Conservation (phyloP, 1,140 invertebrate species). For the Latrodectus geometricus region DNA sequence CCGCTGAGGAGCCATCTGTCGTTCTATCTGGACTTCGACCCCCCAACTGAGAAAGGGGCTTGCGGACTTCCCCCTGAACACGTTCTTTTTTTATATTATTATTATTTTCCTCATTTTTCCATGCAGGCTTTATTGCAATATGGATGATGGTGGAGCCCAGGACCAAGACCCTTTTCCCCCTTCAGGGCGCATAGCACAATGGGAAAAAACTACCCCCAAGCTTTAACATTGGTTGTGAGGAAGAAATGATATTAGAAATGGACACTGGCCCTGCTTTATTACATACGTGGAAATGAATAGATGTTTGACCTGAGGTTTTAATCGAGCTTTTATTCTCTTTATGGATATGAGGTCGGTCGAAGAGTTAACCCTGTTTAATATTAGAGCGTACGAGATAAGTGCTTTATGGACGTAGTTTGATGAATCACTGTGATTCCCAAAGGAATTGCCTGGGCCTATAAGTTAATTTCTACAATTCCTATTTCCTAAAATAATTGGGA, state of each 20-base stretch:
- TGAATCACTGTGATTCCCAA: slow-evolving; percentile 35
- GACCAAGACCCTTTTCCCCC: not conserved
- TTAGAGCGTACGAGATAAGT: slow-evolving; percentile 26
- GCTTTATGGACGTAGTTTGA: slow-evolving; percentile 22
- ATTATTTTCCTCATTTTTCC: slow-evolving; percentile 14
- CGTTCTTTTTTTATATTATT: slow-evolving; percentile 12
- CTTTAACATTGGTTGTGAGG: not conserved
- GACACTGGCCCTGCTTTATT: slow-evolving; percentile 32
- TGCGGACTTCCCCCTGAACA: not conserved
- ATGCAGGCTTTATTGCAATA: slow-evolving; percentile 54
- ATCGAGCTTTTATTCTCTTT: slow-evolving; percentile 20
- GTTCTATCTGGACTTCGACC: slow-evolving; percentile 46
- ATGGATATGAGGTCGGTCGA: slow-evolving; percentile 31
- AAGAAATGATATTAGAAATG: slow-evolving; percentile 54
- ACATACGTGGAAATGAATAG: slow-evolving; percentile 48
- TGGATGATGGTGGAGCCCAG: slow-evolving; percentile 25
- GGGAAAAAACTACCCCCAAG: slow-evolving; percentile 1
- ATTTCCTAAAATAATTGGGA: not conserved
- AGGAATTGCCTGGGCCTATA: not conserved
- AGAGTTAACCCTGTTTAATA: slow-evolving; percentile 53
- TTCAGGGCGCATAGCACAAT: not conserved
- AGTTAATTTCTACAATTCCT: not conserved
- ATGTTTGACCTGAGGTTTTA: slow-evolving; percentile 50
- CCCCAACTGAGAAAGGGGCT: not conserved
- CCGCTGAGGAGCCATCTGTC: slow-evolving; percentile 53